Percentiles rank a stretch among this genome's conserved stretches.
Evolutionary conservation across 1,140 invertebrate species (phyloP).

Genomic region (Listronotus oregonensis): DNA sequence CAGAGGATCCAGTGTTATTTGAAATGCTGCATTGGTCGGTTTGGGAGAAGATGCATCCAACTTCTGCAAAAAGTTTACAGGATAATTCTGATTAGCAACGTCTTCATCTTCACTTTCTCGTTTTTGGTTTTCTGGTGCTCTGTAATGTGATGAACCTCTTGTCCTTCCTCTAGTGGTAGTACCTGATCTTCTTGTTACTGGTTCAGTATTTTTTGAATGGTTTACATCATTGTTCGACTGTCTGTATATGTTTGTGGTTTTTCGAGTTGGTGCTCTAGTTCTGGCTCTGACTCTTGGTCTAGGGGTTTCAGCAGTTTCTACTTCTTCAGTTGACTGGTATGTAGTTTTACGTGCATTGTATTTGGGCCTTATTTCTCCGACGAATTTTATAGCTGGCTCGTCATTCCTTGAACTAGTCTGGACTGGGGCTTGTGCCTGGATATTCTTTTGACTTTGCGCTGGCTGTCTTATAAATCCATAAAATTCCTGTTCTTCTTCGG

Average conservation of each 20-base stretch:
- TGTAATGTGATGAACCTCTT: constrained; percentile 47
- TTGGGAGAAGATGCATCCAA: constrained; percentile 29
- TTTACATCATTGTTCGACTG: constrained; percentile 32
- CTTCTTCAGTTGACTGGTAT: not conserved
- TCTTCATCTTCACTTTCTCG: constrained; percentile 42
- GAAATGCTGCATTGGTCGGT: constrained; percentile 41
- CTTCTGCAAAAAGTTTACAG: constrained; percentile 44
- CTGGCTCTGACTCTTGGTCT: constrained; percentile 43
- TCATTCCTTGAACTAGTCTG: constrained; percentile 8
- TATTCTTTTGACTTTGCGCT: constrained; percentile 38
- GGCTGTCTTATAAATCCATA: constrained; percentile 53
- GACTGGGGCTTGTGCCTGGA: constrained; percentile 11
- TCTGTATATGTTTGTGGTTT: constrained; percentile 12
- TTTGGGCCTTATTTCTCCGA: constrained; percentile 53
- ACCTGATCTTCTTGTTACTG: constrained; percentile 37
- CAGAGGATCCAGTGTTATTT: constrained; percentile 51
- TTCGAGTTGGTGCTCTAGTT: constrained; percentile 41
- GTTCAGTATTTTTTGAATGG: constrained; percentile 24
- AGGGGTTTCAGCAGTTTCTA: constrained; percentile 33
- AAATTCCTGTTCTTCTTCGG: constrained; percentile 47
- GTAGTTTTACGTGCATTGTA: constrained; percentile 30
- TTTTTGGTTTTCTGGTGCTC: constrained; percentile 41
- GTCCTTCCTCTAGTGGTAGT: constrained; percentile 28
- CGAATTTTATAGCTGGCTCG: constrained; percentile 42
- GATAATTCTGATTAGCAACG: constrained; percentile 51